A percentile compares a stretch with the other conserved stretches of the same genome.
Evolutionary conservation across 2,113 vertebrate species (phyloP).

Genomic region (Pedetes capensis): DNA sequence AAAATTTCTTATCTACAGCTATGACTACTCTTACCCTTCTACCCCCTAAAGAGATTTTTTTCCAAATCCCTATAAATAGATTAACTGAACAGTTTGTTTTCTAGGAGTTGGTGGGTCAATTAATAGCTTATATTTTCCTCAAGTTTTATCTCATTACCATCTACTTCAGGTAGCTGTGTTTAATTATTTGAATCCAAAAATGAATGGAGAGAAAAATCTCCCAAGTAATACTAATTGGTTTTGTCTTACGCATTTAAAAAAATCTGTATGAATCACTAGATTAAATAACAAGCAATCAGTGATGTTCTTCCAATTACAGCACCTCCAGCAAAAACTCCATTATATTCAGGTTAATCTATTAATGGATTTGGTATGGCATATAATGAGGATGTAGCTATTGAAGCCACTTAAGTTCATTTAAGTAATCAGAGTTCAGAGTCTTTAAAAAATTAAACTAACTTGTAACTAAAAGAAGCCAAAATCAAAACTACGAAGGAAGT

Average conservation of each 20-base stretch:
- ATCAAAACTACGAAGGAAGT: slow-evolving; percentile 62
- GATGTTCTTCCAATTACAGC: slow-evolving; percentile 80
- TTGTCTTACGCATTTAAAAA: slow-evolving; percentile 75
- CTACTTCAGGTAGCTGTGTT: slow-evolving; percentile 71
- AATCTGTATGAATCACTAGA: slow-evolving; percentile 73
- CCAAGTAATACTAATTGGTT: slow-evolving; percentile 79
- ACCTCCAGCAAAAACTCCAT: slow-evolving; percentile 75
- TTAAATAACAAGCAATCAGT: slow-evolving; percentile 82
- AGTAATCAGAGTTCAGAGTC: slow-evolving; percentile 77
- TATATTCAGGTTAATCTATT: slow-evolving; percentile 83
- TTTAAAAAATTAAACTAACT: slow-evolving; percentile 67
- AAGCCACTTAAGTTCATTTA: slow-evolving; percentile 79
- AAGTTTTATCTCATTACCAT: slow-evolving; percentile 48
- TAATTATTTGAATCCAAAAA: slow-evolving; percentile 75
- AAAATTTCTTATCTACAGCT: background rate
- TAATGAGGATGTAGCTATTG: slow-evolving; percentile 80
- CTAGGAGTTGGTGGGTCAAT: slow-evolving; percentile 44
- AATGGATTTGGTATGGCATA: slow-evolving; percentile 77
- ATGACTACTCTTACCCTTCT: background rate
- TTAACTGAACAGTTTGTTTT: slow-evolving; percentile 32
- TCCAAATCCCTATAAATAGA: slow-evolving; percentile 39
- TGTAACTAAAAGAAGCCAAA: slow-evolving; percentile 67
- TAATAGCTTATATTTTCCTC: slow-evolving; percentile 66
- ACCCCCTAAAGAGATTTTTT: background rate
- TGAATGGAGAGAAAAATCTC: slow-evolving; percentile 73